Evolutionary conservation across 2,797 vertebrate species (phyloP).

Genomic region (Lutjanus campechanus): DNA sequence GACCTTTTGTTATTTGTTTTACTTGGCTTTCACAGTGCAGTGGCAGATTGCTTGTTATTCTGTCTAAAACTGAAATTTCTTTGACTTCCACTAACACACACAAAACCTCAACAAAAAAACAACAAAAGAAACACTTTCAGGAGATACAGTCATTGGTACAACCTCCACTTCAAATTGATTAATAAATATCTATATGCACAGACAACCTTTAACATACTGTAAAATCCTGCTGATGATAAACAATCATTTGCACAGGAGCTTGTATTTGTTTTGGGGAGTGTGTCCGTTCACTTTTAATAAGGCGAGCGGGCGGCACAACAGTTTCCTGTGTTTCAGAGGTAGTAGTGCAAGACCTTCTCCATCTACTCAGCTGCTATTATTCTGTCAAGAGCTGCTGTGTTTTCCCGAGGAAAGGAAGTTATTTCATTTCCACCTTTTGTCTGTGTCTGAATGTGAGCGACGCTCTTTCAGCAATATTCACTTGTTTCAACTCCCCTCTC

Average conservation of each 20-base stretch:
- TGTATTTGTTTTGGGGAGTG: constrained; percentile 75
- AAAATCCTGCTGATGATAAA: constrained; percentile 27
- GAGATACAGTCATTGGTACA: not conserved
- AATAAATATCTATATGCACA: not conserved
- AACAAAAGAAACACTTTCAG: too few species aligned
- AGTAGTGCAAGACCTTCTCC: constrained; percentile 82
- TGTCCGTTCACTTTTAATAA: constrained; percentile 86
- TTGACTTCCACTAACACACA: not conserved
- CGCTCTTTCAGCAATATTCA: constrained; percentile 99
- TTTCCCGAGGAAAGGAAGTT: constrained; percentile 95
- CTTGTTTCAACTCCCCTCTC: constrained; percentile 93
- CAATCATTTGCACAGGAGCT: constrained; percentile 29
- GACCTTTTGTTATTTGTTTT: not conserved
- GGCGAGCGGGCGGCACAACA: constrained; percentile 89
- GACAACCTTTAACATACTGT: constrained; percentile 11
- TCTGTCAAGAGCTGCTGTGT: constrained; percentile 93
- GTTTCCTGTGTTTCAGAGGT: constrained; percentile 92
- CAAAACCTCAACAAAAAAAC: not conserved
- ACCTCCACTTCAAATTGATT: not conserved
- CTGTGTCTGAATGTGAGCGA: constrained; percentile 93
- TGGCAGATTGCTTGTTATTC: not conserved
- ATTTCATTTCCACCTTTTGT: constrained; percentile 99
- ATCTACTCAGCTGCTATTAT: constrained; percentile 93
- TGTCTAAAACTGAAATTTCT: not conserved
- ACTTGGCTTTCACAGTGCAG: not conserved